phyloP scores from a whole-genome alignment of 1,140 invertebrate genomes.

The Tachypleus tridentatus region DNA sequence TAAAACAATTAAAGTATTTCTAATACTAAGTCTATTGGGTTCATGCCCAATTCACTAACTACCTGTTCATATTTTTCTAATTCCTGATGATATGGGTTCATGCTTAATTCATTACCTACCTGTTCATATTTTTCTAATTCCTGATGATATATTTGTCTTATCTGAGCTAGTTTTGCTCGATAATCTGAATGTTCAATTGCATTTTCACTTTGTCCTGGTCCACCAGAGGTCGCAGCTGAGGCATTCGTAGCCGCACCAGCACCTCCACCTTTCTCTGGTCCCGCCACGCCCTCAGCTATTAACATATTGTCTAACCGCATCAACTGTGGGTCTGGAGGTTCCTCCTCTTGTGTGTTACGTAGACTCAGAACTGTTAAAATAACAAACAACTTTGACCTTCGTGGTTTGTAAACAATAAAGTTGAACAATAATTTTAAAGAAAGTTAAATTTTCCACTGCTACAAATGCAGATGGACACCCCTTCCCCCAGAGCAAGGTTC shows the following conservation, averaged over 20 bases:
- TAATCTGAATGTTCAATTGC: constrained; percentile 99
- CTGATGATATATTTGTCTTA: constrained; percentile 97
- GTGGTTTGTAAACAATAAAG: too few relatives aligned
- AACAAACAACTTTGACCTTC: constrained; percentile 8
- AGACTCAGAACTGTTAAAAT: constrained; percentile 71
- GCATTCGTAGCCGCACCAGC: constrained; percentile 80
- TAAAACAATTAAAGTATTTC: constrained; percentile 88
- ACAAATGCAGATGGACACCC: too few relatives aligned
- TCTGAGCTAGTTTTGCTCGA: constrained; percentile 95
- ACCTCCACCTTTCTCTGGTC: constrained; percentile 91
- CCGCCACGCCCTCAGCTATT: constrained; percentile 96
- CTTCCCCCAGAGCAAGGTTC: too few relatives aligned
- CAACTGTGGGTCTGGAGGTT: constrained; percentile 94
- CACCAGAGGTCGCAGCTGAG: constrained; percentile 66
- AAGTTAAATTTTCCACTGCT: too few relatives aligned
- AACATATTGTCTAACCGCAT: constrained; percentile 99
- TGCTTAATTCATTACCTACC: constrained; percentile 36
- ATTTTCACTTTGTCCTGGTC: constrained; percentile 63
- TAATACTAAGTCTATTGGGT: constrained; percentile 84
- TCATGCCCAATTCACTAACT: constrained; percentile 8
- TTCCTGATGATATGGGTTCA: constrained; percentile 77
- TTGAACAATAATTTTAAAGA: too few relatives aligned
- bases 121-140: constrained; percentile 98
- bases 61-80: constrained; percentile 97
- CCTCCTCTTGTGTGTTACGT: constrained; percentile 94